These are phyloP conservation scores for Megalops cyprinoides DNA, from an alignment of 2,797 vertebrate species.

Conservation along the genomic window DNA sequence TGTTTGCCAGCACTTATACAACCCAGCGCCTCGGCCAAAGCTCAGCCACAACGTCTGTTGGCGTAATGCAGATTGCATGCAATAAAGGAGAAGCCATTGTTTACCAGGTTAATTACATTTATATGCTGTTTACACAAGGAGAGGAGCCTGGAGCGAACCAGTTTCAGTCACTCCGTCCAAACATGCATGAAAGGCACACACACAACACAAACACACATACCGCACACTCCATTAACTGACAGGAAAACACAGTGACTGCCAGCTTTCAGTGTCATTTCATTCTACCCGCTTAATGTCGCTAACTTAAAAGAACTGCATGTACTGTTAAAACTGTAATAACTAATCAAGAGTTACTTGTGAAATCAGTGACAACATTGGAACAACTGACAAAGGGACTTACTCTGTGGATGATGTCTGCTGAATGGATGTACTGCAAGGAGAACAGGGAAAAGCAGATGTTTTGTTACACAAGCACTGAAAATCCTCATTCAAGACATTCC, in stretches of 20 bases:
- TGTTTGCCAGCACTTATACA: too few relatives aligned
- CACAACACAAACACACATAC: too few relatives aligned
- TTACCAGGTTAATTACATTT: background rate
- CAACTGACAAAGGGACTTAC: constrained; percentile 73
- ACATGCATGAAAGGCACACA: too few relatives aligned
- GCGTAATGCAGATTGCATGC: too few relatives aligned
- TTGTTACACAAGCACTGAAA: constrained; percentile 19
- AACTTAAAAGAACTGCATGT: background rate
- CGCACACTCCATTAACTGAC: too few relatives aligned
- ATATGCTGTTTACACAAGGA: too few relatives aligned
- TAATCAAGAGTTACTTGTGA: background rate
- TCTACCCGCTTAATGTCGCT: background rate
- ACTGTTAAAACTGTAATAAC: background rate
- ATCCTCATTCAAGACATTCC: background rate
- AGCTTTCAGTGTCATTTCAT: background rate
- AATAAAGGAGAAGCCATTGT: too few relatives aligned
- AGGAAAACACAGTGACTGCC: too few relatives aligned
- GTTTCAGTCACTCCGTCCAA: too few relatives aligned
- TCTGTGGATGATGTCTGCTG: constrained; percentile 97
- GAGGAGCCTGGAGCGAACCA: too few relatives aligned
- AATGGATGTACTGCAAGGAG: constrained; percentile 91
- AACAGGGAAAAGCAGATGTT: constrained; percentile 55
- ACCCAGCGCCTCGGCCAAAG: too few relatives aligned
- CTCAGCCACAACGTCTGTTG: too few relatives aligned
- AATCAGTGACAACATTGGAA: background rate